Evolutionary conservation across 2,797 vertebrate species (phyloP), one percentile per base, ranked within the genome.

Genomic region (Antrozous pallidus): DNA sequence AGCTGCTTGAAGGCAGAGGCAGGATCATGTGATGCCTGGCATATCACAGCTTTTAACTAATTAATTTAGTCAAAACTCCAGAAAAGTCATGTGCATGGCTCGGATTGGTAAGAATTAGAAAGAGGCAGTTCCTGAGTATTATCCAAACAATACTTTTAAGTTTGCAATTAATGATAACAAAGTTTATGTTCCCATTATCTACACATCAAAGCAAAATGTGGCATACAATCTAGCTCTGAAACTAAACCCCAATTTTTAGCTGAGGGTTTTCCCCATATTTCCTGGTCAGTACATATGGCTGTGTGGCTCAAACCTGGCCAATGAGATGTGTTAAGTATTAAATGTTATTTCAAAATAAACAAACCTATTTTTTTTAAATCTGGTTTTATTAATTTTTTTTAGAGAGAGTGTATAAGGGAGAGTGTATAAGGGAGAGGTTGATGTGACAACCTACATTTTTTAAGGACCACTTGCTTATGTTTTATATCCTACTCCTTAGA

Each of bases 121-220:
- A 85, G 38, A 94, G 45, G 36, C 42, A 54, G 26, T 69, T 24
- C 5, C 75, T 78, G 22, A 42, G 14, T 78, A 31, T 70, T 51
- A 40, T n/a, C n/a, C 54, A 70, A 90, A 95, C 36, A 5, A 75
- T 49, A 33, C 7, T 65, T 81, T 42, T 86, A 40, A 40, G 61
- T 93, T 81, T 94, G 49, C 56, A 45, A 28, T 36, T 93, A 79
- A 74, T 63, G 13, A 80, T 65, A 84, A 91, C 65, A 36, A 85
- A 74, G 16, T 82, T 83, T 87, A 28, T 38, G 28, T 83, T 90
- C 45, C 58, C 24, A 12, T 61, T 77, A 82, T 75, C 85, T 85
- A 58, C 2, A n/a, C 31, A 18, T 45, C 18, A 86, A 92, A 82
- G 22, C 22, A 84, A 73, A 91, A n/a, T 67, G 26, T 33, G 17